Percentiles rank a stretch among this genome's conserved stretches.
Evolutionary conservation across 2,888 invertebrate species (phyloP).

Genomic region (Drosophila pseudotalamancana): DNA sequence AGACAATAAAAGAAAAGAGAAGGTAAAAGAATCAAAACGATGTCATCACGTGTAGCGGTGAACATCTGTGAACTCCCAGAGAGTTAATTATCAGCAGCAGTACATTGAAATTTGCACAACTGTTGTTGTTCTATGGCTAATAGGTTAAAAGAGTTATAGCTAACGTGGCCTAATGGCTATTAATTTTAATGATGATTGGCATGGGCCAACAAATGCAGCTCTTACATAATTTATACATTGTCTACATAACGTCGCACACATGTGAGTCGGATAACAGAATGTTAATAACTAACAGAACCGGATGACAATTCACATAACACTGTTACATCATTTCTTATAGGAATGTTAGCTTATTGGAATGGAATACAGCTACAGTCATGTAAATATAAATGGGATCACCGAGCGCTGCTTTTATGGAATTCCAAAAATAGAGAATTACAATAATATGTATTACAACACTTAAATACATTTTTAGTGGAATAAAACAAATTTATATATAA

Average conservation of each 20-base stretch:
- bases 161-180: background rate
- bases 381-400: background rate
- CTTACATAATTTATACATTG: background rate
- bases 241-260: background rate
- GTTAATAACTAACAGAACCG: background rate
- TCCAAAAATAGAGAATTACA: background rate
- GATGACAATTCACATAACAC: no score
- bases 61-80: slow-evolving; percentile 4
- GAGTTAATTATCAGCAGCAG: slow-evolving; percentile 2
- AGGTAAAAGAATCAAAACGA: slow-evolving; percentile 9
- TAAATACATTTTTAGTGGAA: no score
- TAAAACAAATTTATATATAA: no score
- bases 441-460: background rate
- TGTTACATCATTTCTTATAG: background rate
- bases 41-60: slow-evolving; percentile 14
- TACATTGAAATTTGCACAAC: background rate
- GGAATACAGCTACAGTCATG: background rate
- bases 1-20: background rate
- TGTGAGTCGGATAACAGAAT: background rate
- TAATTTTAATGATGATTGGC: background rate
- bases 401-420: background rate
- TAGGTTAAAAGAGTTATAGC: background rate
- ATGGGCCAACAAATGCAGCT: background rate
- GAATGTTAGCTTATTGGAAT: background rate
- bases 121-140: background rate